Base-by-base conservation (phyloP, 2,113 vertebrate genomes). In the Noturus placidus region DNA sequence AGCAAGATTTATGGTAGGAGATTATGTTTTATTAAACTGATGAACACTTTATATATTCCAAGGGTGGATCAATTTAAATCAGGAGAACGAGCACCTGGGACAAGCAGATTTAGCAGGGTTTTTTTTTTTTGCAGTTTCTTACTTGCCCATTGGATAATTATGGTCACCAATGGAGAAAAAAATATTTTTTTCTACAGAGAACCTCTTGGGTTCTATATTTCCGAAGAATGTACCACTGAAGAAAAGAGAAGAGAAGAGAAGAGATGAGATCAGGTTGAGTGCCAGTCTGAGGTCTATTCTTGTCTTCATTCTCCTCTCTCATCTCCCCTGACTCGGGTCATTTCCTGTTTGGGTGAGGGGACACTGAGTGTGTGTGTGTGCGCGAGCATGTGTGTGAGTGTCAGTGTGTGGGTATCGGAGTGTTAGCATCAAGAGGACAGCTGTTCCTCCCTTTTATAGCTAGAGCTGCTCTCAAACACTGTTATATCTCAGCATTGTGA, bases 321-420 rank as follows among this genome's bases (percentile, higher is more conserved):
- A 11, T 59, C 78, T 57, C 25, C 3, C 20, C 27, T 54, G 76
- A 25, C 50, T 78, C 27, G 3, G n/a, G 27, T 35, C 78, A 80
- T 80, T 80, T 80, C 54, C 78, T 80, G 78, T 80, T 79, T 59
- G 54, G 52, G 54, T 81, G 54, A 81, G 33, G 56, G 56, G 33
- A 35, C 54, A 38, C 9, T 30, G 27, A 19, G 77, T 79, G 74
- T 52, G 74, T 52, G 42, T 54, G 50, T 54, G 76, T 52, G 76
- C 30, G 76, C 17, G 77, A 8, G 77, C 19, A 27, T 27, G 27
- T 10, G 74, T 46, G 72, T 13, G 72, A 35, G 67, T 17, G 17
- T 19, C 15, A 20, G 15, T 35, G 33, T 61, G 80, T 20, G 30
- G 15, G 83, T 46, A 20, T 77, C 10, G 5, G 27, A 0, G 35